Evolutionary conservation across 2,113 vertebrate genomes (phyloP).

Genomic region (Entomyzon cyanotis): DNA sequence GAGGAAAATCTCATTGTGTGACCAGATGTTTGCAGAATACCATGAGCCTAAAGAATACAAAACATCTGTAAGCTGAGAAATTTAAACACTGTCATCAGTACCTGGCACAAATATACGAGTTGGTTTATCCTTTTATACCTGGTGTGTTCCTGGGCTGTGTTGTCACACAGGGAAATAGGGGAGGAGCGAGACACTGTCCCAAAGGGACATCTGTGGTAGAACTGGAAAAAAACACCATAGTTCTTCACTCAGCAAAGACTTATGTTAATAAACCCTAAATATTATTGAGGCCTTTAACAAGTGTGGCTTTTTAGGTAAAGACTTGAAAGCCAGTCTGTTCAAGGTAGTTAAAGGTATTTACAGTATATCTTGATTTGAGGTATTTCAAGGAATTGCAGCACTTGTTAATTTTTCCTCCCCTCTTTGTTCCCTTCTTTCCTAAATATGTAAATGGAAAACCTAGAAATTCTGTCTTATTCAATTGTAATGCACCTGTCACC

Average conservation of each 20-base stretch:
- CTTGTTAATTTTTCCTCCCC: neutral
- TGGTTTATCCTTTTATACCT: neutral
- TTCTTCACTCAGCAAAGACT: neutral
- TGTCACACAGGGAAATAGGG: neutral
- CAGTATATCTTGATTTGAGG: neutral
- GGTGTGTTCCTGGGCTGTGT: neutral
- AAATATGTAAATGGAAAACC: slow-evolving; percentile 27
- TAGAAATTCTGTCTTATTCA: slow-evolving; percentile 13
- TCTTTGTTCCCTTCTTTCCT: neutral
- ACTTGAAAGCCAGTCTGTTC: neutral
- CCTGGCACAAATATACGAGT: neutral
- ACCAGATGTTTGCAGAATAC: neutral
- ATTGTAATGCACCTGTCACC: slow-evolving; percentile 28
- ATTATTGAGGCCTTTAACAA: neutral
- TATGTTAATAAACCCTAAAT: neutral
- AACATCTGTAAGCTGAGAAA: neutral
- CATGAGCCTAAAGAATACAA: neutral
- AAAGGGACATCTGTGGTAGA: neutral
- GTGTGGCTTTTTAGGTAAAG: neutral
- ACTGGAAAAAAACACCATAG: neutral
- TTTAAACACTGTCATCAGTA: neutral
- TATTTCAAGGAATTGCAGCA: slow-evolving; percentile 25
- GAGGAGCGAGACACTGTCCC: neutral
- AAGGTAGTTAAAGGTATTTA: neutral
- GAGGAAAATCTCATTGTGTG: neutral